These are phyloP conservation scores for Strix aluco DNA, from an alignment of 2,113 vertebrate genomes.

Conservation along the genomic window DNA sequence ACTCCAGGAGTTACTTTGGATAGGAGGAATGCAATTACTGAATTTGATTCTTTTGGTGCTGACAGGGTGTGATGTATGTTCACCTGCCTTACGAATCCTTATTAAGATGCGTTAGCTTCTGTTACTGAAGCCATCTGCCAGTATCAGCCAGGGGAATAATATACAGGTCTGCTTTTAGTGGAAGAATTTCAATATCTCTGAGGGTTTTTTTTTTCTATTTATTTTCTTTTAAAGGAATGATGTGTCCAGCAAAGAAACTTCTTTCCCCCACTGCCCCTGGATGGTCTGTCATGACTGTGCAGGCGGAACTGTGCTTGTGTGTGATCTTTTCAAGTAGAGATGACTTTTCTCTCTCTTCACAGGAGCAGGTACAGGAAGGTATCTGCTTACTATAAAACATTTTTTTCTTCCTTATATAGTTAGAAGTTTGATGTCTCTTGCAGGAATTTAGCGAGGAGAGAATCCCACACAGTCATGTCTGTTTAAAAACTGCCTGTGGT, in stretches of 20 bases:
- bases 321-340: background rate
- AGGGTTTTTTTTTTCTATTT: background rate
- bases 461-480: slow-evolving; percentile 27
- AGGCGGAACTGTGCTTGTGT: background rate
- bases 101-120: background rate
- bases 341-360: background rate
- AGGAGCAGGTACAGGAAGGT: background rate
- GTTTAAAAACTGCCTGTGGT: slow-evolving; percentile 67
- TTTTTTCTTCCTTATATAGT: background rate
- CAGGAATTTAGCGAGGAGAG: slow-evolving; percentile 36
- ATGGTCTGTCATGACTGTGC: fast-evolving
- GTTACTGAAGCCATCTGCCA: background rate
- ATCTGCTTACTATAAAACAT: background rate
- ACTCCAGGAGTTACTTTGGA: fast-evolving
- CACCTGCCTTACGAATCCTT: background rate
- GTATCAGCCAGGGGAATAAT: background rate
- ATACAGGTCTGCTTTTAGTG: background rate
- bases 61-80: background rate
- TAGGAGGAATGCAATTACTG: fast-evolving
- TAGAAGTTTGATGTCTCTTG: slow-evolving; percentile 45
- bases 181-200: background rate
- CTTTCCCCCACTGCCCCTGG: background rate
- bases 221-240: background rate
- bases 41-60: background rate
- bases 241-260: background rate